phyloP scores from a whole-genome alignment of 2,888 invertebrate genomes.

The Eumacrocentrus americanus region DNA sequence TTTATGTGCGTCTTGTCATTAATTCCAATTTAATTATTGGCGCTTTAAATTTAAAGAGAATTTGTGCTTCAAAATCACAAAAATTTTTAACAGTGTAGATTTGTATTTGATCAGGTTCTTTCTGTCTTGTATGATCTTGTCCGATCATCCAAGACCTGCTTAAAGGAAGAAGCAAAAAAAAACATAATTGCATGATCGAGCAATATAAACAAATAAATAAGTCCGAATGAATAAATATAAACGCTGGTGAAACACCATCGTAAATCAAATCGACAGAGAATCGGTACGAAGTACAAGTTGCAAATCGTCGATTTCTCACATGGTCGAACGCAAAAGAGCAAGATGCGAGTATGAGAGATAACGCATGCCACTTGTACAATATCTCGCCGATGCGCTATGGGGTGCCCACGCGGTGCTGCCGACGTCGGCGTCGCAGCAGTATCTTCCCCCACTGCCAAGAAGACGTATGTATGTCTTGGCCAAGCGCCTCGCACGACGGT shows the following conservation, averaged over 20 bases:
- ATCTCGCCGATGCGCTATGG: constrained; percentile 36
- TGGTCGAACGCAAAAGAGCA: constrained; percentile 25
- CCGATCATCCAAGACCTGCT: too few relatives aligned
- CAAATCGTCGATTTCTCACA: constrained; percentile 40
- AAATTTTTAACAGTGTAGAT: too few relatives aligned
- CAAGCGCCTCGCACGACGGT: constrained; percentile 56
- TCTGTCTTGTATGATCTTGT: too few relatives aligned
- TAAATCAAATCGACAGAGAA: constrained; percentile 39
- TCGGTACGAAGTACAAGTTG: constrained; percentile 39
- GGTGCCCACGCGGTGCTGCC: constrained; percentile 37
- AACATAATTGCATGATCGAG: constrained; percentile 20
- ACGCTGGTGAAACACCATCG: constrained; percentile 21
- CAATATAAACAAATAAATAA: constrained; percentile 27
- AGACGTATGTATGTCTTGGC: constrained; percentile 56
- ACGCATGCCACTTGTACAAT: constrained; percentile 30
- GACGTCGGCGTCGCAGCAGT: constrained; percentile 32
- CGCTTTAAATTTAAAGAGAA: too few relatives aligned
- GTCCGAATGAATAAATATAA: constrained; percentile 33
- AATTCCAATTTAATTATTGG: too few relatives aligned
- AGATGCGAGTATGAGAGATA: constrained; percentile 28
- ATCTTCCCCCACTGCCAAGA: constrained; percentile 39
- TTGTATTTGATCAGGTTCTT: too few relatives aligned
- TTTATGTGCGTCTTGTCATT: too few relatives aligned
- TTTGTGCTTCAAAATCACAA: too few relatives aligned
- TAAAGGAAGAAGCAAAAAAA: neutral